phyloP scores from a whole-genome alignment of 2,888 invertebrate species.

The Prosopocoilus inquinatus region DNA sequence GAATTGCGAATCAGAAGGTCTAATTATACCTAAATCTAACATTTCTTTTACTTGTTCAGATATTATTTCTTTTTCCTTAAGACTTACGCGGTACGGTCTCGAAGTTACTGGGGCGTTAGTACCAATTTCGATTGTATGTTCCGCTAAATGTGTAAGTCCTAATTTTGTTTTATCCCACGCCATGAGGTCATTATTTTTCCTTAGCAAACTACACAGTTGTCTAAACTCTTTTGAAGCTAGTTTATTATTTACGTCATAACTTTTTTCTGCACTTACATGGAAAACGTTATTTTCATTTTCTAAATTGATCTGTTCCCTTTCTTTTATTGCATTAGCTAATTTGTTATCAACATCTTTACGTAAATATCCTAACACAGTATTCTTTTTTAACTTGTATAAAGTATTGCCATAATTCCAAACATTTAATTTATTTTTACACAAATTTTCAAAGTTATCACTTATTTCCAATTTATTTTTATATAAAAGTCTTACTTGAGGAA shows the following conservation, averaged over 20 bases:
- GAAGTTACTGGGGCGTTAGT: background rate
- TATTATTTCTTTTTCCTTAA: background rate
- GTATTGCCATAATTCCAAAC: too few relatives aligned
- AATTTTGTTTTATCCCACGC: background rate
- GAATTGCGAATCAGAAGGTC: too few relatives aligned
- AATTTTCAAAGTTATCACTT: too few relatives aligned
- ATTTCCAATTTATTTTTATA: too few relatives aligned
- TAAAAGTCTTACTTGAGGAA: background rate
- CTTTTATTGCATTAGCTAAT: too few relatives aligned
- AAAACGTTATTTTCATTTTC: background rate
- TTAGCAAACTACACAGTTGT: background rate
- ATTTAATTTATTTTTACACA: too few relatives aligned
- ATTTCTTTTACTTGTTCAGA: background rate
- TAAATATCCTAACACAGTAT: too few relatives aligned
- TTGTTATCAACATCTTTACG: too few relatives aligned
- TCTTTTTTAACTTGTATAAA: too few relatives aligned
- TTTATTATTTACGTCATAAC: background rate
- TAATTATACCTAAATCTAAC: too few relatives aligned
- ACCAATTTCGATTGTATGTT: slow-evolving; percentile 1
- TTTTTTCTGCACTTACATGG: background rate
- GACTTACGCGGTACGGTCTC: background rate
- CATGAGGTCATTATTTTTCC: background rate
- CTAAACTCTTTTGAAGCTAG: background rate
- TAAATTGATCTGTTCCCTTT: too few relatives aligned
- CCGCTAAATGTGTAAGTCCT: background rate